Base-by-base conservation (phyloP, 2,113 vertebrate genomes). In the Rissa tridactyla region DNA sequence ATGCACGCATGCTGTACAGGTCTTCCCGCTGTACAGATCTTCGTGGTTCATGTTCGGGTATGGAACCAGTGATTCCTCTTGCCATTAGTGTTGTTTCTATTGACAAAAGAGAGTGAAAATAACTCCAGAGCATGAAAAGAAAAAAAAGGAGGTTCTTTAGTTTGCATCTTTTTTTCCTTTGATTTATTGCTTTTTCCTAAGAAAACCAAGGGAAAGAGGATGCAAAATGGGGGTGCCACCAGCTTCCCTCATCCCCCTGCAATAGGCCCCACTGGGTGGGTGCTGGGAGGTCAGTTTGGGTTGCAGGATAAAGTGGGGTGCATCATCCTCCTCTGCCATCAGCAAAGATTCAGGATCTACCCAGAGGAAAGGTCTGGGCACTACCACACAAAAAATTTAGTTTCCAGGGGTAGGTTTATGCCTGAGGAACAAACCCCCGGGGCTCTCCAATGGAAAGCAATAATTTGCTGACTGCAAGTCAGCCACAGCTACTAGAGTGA, bases 201-300 rank as follows among this genome's bases (percentile, higher is more conserved):
- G 40, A 75, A 94, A 80, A n/a, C 2, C 9, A 52, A 61, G 36
- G 42, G 16, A 88, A 69, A 38, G 27, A 57, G 15, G 25, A 36
- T 36, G 40, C 10, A 84, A 70, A 73, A 30, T 5, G 11, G 11
- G 34, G 2, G 6, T 78, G 61, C 18, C 61, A 19, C 23, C 46
- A 92, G 21, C 26, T 13, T 61, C 92, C 23, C 44, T n/a, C 51
- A 62, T 29, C 32, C 18, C 49, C 13, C 21, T 13, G 25, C 20
- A 66, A 29, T 6, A 68, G 4, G 27, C 10, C 13, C 36, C 36
- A 34, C 26, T 22, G 40, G 9, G 5, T 25, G 40, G 9, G 5
- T 61, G 29, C 44, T 52, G 23, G 20, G 40, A 75, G 22, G 13
- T 52, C 29, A 60, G n/a, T 44, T 80, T 0, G 0, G 18, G 30